Conservation (phyloP, 2,797 vertebrate genomes). For the Pangasius mekongensis region DNA sequence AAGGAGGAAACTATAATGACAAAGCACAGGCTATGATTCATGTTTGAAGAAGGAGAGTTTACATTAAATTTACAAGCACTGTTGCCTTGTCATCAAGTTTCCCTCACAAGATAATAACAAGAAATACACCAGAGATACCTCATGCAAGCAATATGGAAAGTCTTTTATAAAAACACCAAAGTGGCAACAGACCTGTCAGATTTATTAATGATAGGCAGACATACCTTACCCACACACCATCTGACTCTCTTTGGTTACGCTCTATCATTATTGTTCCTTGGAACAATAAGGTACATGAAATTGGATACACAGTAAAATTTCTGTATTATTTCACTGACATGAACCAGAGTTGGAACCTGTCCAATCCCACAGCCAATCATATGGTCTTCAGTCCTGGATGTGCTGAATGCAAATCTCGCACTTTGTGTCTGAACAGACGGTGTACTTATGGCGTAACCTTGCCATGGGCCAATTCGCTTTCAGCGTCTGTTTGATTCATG, state of each 20-base stretch:
- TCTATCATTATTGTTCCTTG: constrained; percentile 16
- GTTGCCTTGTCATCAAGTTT: constrained; percentile 25
- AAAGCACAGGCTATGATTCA: constrained; percentile 36
- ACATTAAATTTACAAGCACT: constrained; percentile 24
- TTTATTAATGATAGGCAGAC: constrained; percentile 25
- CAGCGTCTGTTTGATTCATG: constrained; percentile 47
- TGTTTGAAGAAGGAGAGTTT: constrained; percentile 39
- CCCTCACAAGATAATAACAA: constrained; percentile 29
- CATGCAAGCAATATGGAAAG: constrained; percentile 24
- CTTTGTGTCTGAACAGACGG: constrained; percentile 16
- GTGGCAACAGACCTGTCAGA: constrained; percentile 13
- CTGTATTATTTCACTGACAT: constrained; percentile 13
- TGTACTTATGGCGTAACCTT: constrained; percentile 30
- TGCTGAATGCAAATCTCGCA: constrained; percentile 25
- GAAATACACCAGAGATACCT: constrained; percentile 16
- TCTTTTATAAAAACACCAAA: constrained; percentile 14
- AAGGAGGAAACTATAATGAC: constrained; percentile 25
- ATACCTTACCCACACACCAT: constrained; percentile 9
- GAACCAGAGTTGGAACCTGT: constrained; percentile 5
- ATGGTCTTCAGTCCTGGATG: not conserved
- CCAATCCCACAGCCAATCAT: constrained; percentile 1
- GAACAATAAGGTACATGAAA: constrained; percentile 27
- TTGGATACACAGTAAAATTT: constrained; percentile 16
- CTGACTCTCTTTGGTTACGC: constrained; percentile 1
- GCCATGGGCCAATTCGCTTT: constrained; percentile 18